phyloP scores from a whole-genome alignment of 2,888 invertebrate species.

The Anthophora plumipes region DNA sequence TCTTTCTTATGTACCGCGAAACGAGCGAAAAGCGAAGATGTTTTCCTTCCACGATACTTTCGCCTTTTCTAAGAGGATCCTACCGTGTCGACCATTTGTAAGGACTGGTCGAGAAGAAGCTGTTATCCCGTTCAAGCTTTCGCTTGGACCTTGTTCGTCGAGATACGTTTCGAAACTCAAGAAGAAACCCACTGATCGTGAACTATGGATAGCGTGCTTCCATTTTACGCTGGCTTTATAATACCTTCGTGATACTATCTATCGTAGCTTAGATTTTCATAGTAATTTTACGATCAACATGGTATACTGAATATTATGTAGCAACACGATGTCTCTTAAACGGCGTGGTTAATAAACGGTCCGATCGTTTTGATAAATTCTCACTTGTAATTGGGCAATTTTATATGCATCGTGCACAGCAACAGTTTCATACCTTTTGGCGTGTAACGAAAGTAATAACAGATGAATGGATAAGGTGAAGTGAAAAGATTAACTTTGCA shows the following conservation, averaged over 20 bases:
- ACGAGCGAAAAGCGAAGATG: constrained; percentile 18
- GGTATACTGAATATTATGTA: background rate
- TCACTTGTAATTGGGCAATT: background rate
- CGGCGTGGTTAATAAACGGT: background rate
- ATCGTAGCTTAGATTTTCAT: background rate
- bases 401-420: background rate
- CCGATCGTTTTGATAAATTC: background rate
- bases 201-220: constrained; percentile 10
- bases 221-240: constrained; percentile 14
- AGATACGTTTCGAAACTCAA: constrained; percentile 3
- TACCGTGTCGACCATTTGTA: constrained; percentile 10
- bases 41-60: background rate
- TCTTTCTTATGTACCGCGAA: background rate
- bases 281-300: background rate
- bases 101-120: constrained; percentile 4
- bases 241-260: background rate
- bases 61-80: constrained; percentile 25
- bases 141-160: background rate
- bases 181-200: constrained; percentile 2
- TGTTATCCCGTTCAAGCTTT: background rate
- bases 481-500: background rate
- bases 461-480: background rate
- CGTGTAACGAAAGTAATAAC: background rate
- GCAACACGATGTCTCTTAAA: background rate
- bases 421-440: background rate